Evolutionary conservation across 1,140 invertebrate species (phyloP).

Genomic region (Drosophila mauritiana): DNA sequence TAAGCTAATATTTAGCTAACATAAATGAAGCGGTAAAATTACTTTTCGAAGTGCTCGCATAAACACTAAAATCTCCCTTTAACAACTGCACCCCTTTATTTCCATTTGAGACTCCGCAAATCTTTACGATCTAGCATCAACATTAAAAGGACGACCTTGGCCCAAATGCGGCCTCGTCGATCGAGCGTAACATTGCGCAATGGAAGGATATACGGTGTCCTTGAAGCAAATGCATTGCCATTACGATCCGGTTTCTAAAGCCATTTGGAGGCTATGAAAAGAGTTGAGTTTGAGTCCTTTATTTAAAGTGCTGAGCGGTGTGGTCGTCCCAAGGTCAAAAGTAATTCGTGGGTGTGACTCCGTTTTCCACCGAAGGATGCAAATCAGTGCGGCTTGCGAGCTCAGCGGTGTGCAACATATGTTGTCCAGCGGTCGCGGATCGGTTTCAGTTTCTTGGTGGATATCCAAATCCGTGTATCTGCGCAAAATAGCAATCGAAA

Average conservation of each 20-base stretch:
- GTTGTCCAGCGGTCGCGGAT: slow-evolving; percentile 36
- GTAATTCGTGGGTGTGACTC: background rate
- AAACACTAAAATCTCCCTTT: background rate
- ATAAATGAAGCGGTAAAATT: slow-evolving; percentile 10
- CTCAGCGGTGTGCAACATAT: slow-evolving; percentile 59
- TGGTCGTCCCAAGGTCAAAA: slow-evolving; percentile 55
- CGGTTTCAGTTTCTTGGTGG: background rate
- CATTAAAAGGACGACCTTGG: slow-evolving; percentile 30
- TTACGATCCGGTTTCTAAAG: slow-evolving; percentile 53
- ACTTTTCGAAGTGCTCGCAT: background rate
- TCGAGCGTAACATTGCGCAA: slow-evolving; percentile 53
- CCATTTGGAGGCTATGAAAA: slow-evolving; percentile 57
- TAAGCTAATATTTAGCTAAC: slow-evolving; percentile 1
- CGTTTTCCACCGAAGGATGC: slow-evolving; percentile 32
- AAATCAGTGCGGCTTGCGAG: slow-evolving; percentile 61
- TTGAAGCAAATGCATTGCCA: slow-evolving; percentile 34
- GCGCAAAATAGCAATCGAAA: slow-evolving; percentile 12
- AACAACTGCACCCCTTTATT: slow-evolving; percentile 9
- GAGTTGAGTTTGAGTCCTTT: slow-evolving; percentile 61
- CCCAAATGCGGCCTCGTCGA: slow-evolving; percentile 6
- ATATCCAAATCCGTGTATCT: background rate
- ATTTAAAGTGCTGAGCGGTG: slow-evolving; percentile 12
- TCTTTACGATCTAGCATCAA: slow-evolving; percentile 15
- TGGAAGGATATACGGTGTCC: slow-evolving; percentile 37
- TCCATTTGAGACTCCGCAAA: background rate